A percentile compares a stretch with the other conserved stretches of the same genome.
Evolutionary conservation across 2,113 vertebrate genomes (phyloP).

Genomic region (Oncorhynchus mykiss): DNA sequence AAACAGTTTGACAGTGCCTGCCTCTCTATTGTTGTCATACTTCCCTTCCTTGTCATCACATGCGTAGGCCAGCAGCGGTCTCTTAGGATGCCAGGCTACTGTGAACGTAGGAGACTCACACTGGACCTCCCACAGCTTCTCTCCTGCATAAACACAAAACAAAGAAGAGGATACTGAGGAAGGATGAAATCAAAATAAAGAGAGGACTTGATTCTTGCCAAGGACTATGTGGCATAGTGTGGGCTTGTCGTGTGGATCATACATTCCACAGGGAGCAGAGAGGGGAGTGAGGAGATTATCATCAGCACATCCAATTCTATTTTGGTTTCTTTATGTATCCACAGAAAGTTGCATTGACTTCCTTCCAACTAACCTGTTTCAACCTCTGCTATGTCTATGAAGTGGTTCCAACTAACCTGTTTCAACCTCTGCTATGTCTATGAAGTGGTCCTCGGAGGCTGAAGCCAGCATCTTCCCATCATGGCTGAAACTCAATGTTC

Average conservation of each 20-base stretch:
- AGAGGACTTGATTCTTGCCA: too few species aligned
- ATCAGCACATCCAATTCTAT: too few species aligned
- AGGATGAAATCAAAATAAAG: too few species aligned
- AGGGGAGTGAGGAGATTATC: too few species aligned
- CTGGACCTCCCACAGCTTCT: constrained; percentile 99
- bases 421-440: constrained; percentile 96
- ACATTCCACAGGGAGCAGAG: too few species aligned
- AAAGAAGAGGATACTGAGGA: neutral
- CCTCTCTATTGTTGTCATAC: constrained; percentile 95
- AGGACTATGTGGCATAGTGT: too few species aligned
- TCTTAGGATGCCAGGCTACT: constrained; percentile 97
- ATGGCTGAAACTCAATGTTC: constrained; percentile 95
- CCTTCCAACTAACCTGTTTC: constrained; percentile 83
- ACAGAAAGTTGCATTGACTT: too few species aligned
- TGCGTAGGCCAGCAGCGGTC: constrained; percentile 91
- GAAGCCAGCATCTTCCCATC: constrained; percentile 98
- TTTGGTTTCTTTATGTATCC: too few species aligned
- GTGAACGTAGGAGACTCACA: constrained; percentile 98
- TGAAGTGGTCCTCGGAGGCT: constrained; percentile 96
- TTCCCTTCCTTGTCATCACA: constrained; percentile 99
- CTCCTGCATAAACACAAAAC: constrained; percentile 72
- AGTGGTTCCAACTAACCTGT: constrained; percentile 89
- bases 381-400: constrained; percentile 96
- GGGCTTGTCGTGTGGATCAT: too few species aligned
- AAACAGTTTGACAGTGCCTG: constrained; percentile 80